These are phyloP conservation scores for Diplosoma virens DNA, from an alignment of 23 tunicate species.

Conservation along the genomic window DNA sequence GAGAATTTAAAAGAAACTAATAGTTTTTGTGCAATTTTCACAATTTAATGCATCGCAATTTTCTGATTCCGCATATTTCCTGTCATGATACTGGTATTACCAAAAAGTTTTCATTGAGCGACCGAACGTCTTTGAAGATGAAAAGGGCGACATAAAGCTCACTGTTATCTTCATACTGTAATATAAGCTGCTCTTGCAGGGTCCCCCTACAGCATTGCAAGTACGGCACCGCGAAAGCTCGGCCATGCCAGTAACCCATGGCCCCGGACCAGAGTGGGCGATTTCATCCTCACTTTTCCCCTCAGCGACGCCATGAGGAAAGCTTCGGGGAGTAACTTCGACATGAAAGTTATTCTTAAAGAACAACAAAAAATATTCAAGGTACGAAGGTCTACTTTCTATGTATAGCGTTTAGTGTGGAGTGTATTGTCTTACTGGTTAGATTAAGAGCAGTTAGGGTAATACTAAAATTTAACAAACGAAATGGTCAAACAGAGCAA, in stretches of 20 bases:
- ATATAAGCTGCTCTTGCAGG: constrained; percentile 18
- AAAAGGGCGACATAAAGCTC: no score
- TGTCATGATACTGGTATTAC: no score
- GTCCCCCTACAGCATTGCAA: constrained; percentile 81
- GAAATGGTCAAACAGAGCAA: no score
- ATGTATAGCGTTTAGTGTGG: no score
- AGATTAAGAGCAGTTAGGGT: neutral
- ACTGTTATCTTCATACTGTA: no score
- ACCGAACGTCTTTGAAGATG: no score
- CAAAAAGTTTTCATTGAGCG: no score
- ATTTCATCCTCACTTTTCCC: constrained; percentile 78
- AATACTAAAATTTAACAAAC: neutral
- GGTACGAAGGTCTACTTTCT: no score
- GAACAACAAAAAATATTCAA: constrained; percentile 68
- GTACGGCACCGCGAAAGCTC: constrained; percentile 35
- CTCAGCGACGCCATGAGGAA: constrained; percentile 63
- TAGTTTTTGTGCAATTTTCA: no score
- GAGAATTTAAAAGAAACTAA: no score
- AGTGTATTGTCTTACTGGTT: neutral
- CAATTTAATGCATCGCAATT: no score
- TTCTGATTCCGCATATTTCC: no score
- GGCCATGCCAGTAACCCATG: constrained; percentile 40
- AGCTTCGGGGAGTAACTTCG: constrained; percentile 74
- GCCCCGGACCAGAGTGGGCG: constrained; percentile 91
- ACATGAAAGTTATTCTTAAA: constrained; percentile 61